Evolutionary conservation across 2,888 invertebrate genomes (phyloP), one percentile per base, ranked within the genome.

Genomic region (Vanessa cardui): DNA sequence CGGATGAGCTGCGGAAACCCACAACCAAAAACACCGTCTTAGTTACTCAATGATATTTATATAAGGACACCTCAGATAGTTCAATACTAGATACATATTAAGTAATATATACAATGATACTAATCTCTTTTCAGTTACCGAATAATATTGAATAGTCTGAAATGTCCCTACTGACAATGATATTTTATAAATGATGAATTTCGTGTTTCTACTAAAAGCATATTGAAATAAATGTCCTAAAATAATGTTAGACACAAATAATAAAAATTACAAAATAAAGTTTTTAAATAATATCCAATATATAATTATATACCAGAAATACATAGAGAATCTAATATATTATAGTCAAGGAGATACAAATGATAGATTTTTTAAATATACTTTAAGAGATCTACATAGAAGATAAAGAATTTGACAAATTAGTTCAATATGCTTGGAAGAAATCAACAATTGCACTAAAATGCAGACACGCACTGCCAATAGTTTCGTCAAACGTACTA

Each of bases 381-480:
- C 9, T 20, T 56, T 39, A 70, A 73, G 62, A 50, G 62, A 69
- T 54, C 39, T 46, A 21, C 45, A 54, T 58, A 69, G 46, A 45
- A 50, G 20, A 60, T 26, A 72, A 64, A 69, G 52, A 7, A 54
- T 31, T 31, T 15, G 76, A 83, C 80, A 82, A 83, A 73, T 87
- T 87, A 90, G 78, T 88, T 90, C 92, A 92, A 92, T 92, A 92
- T 92, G 92, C 92, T 92, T 90, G 81, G 72, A 77, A 80, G 80
- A 81, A 49, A 82, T 85, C 88, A 88, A 91, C 66, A 68, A 83
- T 92, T 93, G 93, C 93, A 92, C 93, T 93, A 93, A 93, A 89
- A 93, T 93, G 93, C 93, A 93, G 93, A 93, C 93, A 93, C 93
- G 90, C 90, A 92, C 90, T 92, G 92, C 92, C 90, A 90, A 89